These are phyloP conservation scores for Mamestra brassicae DNA, from an alignment of 2,888 invertebrate genomes.

Conservation along the genomic window DNA sequence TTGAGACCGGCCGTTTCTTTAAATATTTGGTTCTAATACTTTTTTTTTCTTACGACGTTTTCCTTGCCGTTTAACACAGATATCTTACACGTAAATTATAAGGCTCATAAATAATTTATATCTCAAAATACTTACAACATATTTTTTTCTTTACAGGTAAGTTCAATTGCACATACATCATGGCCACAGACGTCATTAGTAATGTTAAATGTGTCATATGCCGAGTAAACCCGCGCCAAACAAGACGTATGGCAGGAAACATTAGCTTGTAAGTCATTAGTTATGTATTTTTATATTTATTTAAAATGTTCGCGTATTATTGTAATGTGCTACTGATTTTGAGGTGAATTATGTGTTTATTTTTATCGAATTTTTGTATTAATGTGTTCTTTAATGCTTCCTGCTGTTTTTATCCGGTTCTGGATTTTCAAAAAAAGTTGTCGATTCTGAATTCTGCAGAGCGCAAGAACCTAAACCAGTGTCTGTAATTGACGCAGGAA, in stretches of 20 bases:
- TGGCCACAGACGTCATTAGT: conserved; percentile 59
- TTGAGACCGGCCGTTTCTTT: too few relatives aligned
- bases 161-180: conserved; percentile 54
- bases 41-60: background rate
- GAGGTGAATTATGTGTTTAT: conserved; percentile 20
- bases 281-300: conserved; percentile 30
- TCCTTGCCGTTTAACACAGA: background rate
- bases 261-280: conserved; percentile 57
- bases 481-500: background rate
- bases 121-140: conserved; percentile 10
- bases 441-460: background rate
- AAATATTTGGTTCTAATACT: too few relatives aligned
- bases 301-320: conserved; percentile 26
- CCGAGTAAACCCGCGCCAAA: conserved; percentile 50
- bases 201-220: conserved; percentile 56
- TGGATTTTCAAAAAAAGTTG: background rate
- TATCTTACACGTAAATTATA: background rate
- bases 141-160: conserved; percentile 63
- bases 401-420: background rate
- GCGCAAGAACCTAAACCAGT: background rate
- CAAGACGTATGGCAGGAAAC: conserved; percentile 72
- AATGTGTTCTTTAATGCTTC: background rate
- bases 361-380: background rate
- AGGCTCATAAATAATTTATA: conserved; percentile 11
- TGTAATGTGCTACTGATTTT: conserved; percentile 23